Conservation (phyloP, 2,797 vertebrate species). For the Helarctos malayanus region DNA sequence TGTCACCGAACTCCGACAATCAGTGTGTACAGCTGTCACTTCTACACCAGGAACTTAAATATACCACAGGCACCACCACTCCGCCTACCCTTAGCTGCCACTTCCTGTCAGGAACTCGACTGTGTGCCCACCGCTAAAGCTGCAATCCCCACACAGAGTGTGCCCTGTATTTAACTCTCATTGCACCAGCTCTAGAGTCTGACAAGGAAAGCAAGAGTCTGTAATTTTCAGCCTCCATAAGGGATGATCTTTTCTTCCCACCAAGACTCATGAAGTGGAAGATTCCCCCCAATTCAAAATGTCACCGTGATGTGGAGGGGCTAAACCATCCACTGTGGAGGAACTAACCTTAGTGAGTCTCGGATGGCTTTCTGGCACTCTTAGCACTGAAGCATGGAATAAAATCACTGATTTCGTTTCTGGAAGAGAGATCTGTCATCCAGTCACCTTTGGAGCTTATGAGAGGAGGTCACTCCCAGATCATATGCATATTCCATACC, state of each 20-base stretch:
- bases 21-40: neutral
- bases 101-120: slow-evolving; percentile 14
- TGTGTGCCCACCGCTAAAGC: neutral
- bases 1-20: neutral
- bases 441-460: neutral
- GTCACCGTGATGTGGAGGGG: neutral
- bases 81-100: neutral
- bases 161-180: neutral
- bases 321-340: neutral
- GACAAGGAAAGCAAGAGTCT: neutral
- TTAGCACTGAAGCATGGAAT: neutral
- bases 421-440: neutral
- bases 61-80: neutral
- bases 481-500: neutral
- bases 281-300: neutral
- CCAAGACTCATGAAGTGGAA: neutral
- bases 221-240: neutral
- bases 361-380: neutral
- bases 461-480: neutral
- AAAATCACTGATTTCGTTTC: neutral
- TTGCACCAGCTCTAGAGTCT: neutral
- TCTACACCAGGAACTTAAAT: slow-evolving; percentile 40
- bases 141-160: neutral
- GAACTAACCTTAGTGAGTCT: neutral
- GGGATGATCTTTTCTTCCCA: neutral